Base-by-base conservation (phyloP, 2,797 vertebrate genomes). In the Danio choprae region DNA sequence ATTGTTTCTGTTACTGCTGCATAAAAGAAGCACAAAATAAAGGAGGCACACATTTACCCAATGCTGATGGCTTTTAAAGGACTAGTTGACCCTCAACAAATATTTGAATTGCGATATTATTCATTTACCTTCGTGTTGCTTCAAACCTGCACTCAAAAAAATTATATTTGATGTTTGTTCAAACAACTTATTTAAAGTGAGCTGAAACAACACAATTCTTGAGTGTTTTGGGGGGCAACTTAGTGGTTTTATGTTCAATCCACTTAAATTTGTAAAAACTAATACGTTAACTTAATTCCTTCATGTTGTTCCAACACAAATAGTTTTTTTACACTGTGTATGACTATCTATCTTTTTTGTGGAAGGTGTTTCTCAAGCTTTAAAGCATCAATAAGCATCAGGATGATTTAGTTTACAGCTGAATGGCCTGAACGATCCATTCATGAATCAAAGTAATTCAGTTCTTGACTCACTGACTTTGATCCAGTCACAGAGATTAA, bases 1-100 rank as follows among this genome's bases (percentile, higher is more conserved):
- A 70, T 70, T 80, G 78, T 73, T 80, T 70, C 64, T 80, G 48
- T 48, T 80, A 56, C 41, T 12, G 50, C 48, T 72, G 59, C 16
- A 56, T 46, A 80, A 79, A 58, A 56, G 7, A 72, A 51, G 50
- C 15, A 13, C 48, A 72, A 20, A 44, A 72, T 18, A 72, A 69
- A 78, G 40, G 43, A 43, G 40, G 63, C 38, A 43, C 43, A 22
- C 6, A 2, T 64, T 64, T 46, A 29, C 41, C 20, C 11, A 3
- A 15, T 11, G 15, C 36, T 70, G 56, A 79, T 71, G 29, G 13
- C 5, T 70, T 79, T 62, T 43, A 6, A 59, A 50, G 51, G n/a
- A 5, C 10, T 15, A 18, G 16, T 53, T 69, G 22, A 69, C 29
- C 46, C 15, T 29, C 29, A 29, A 29, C 4, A 55, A 41, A 43